phyloP scores from a whole-genome alignment of 1,140 invertebrate genomes.

The Yoshiicerus persimilis region DNA sequence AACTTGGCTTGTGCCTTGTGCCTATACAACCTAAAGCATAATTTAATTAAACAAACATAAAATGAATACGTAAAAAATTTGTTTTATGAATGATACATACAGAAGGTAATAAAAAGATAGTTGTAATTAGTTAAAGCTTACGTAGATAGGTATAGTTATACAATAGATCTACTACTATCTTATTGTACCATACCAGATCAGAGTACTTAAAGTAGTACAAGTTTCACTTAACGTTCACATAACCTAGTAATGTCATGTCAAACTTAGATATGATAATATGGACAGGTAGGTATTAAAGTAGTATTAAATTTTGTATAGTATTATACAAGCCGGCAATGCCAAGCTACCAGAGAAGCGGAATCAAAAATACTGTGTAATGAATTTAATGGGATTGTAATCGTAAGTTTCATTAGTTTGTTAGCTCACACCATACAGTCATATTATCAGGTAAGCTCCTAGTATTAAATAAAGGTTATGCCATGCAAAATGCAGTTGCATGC shows the following conservation, averaged over 20 bases:
- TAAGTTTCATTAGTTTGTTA: neutral
- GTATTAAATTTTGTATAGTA: neutral
- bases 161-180: too few relatives aligned
- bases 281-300: too few relatives aligned
- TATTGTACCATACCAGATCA: too few relatives aligned
- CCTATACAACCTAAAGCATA: neutral
- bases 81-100: neutral
- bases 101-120: neutral
- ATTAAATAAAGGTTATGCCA: neutral
- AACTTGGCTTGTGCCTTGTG: neutral
- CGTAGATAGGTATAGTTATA: too few relatives aligned
- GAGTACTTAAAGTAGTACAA: too few relatives aligned
- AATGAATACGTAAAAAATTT: neutral
- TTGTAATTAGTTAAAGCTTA: neutral
- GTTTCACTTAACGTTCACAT: neutral
- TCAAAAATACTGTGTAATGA: neutral
- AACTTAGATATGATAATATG: neutral
- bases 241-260: neutral
- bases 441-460: neutral
- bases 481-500: neutral
- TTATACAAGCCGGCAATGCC: neutral
- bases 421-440: neutral
- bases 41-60: neutral
- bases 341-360: neutral
- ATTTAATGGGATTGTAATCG: neutral